Base-by-base conservation (phyloP, 1,140 invertebrate species). In the Heliconius hewitsoni region DNA sequence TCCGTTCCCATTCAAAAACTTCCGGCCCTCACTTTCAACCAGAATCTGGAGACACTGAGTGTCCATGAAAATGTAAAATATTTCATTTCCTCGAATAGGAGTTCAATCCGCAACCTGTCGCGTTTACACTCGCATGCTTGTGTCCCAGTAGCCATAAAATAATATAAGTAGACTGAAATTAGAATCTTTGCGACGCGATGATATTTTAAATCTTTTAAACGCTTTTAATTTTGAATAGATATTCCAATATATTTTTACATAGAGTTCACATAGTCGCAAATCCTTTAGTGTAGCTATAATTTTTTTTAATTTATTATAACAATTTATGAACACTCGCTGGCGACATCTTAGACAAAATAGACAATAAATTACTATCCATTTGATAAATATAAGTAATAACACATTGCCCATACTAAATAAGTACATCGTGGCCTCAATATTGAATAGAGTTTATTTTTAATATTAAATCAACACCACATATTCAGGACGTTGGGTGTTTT, bases 381-480 rank as follows among this genome's bases (percentile, higher is more conserved):
- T 23, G 23, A 57, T 57, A 13, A 60, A 60, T 46, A 75, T 57
- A 11, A 37, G 37, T 19, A 72, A 39, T 39, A 19, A 19, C 34
- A 42, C 37, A 42, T 72, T 60, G 19, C 60, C 30, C 30, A 30
- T 6, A 57, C n/a, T 75, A 30, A 66, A 66, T 27, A 66, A 66
- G 18, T 39, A 18, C 37, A 18, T 11, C 73, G 13, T 55, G 74
- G 23, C 57, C 74, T 42, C 34, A 60, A 66, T 76, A 66, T 23
- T 39, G 19, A 27, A 27, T 60, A 11, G 37, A 6, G 37, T 60
- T 76, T 76, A 76, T 76, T 76, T 66, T 76, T 76, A 66, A 66
- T 42, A 76, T 66, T 42, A 60, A 39, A 60, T 75, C 74, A 60
- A 23, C n/a, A 42, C 19, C 74, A 66, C 9, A 34, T 74, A 74